Evolutionary conservation across 1,140 invertebrate species (phyloP), one percentile per base, ranked within the genome.

Genomic region (Pogonomyrmex californicus): DNA sequence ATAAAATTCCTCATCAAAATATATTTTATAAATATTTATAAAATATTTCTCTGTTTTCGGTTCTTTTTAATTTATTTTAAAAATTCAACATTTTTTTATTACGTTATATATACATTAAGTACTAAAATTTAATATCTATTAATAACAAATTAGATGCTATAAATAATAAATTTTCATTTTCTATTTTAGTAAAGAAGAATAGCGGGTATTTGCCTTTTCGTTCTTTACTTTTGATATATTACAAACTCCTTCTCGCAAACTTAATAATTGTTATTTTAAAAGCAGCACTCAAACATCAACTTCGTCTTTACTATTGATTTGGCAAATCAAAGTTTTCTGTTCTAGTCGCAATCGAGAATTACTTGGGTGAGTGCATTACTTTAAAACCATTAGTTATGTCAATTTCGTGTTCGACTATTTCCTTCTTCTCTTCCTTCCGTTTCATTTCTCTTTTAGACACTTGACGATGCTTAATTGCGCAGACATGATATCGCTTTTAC

Each of bases 321-420:
- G 47, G 5, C 17, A 75, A 73, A 60, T 83, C 12, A n/a, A 83
- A 83, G 3, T 73, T 73, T 83, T 60, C 54, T 75, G 66, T 47
- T 23, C 23, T 56, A 47, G 54, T 60, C 38, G 7, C 77, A 60
- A 73, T 73, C 6, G 41, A 62, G 51, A 83, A 49, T 62, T 60
- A 62, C 38, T 30, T 23, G 10, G 33, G 54, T 38, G 41, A 73
- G 30, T 83, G 44, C 54, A n/a, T 75, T 83, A 73, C 66, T 73
- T 79, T 71, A 82, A 73, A 83, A 83, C 68, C 68, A 83, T 83
- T 83, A 83, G 68, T 75, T 83, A 83, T 83, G 41, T 83, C 79
- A 83, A 83, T 83, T 83, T 75, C 30, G 12, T 82, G 66, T 60
- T 82, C 14, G 38, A 70, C 30, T 56, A 60, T 6, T 75, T 9